A percentile compares a stretch with the other conserved stretches of the same genome.
Evolutionary conservation across 2,888 invertebrate genomes (phyloP).

Genomic region (Ichneumoninae sp.): DNA sequence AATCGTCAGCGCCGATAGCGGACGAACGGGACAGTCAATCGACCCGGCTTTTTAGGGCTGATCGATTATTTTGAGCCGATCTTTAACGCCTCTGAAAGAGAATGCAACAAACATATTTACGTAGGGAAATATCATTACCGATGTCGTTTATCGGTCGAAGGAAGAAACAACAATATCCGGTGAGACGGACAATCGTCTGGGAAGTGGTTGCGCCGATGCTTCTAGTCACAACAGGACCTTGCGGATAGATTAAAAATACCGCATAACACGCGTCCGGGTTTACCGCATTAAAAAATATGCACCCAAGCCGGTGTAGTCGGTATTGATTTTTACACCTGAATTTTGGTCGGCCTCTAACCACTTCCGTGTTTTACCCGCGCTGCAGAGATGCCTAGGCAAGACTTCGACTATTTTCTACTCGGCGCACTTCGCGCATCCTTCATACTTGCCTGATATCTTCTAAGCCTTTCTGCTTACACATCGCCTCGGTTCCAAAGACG

Average conservation of each 20-base stretch:
- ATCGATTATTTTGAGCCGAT: neutral
- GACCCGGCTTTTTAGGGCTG: slow-evolving; percentile 19
- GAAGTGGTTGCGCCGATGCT: neutral
- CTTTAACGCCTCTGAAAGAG: neutral
- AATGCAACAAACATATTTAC: neutral
- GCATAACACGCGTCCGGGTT: neutral
- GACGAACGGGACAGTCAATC: slow-evolving; percentile 16
- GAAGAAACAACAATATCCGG: neutral
- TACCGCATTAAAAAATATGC: slow-evolving; percentile 11
- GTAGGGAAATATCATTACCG: neutral
- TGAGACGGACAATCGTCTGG: neutral
- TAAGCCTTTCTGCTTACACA: slow-evolving; percentile 67
- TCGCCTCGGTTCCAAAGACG: slow-evolving; percentile 46
- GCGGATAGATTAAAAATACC: slow-evolving; percentile 27
- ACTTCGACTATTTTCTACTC: slow-evolving; percentile 53
- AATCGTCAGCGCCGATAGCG: slow-evolving; percentile 22
- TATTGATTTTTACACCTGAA: slow-evolving; percentile 2
- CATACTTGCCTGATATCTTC: slow-evolving; percentile 62
- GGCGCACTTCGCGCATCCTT: slow-evolving; percentile 3
- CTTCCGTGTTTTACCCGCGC: neutral
- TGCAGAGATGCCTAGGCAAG: neutral
- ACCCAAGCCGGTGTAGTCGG: neutral
- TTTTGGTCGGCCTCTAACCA: neutral
- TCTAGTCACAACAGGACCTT: slow-evolving; percentile 49
- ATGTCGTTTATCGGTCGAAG: neutral